phyloP scores from a whole-genome alignment of 2,888 invertebrate species.

The Lasioglossum villosulum region DNA sequence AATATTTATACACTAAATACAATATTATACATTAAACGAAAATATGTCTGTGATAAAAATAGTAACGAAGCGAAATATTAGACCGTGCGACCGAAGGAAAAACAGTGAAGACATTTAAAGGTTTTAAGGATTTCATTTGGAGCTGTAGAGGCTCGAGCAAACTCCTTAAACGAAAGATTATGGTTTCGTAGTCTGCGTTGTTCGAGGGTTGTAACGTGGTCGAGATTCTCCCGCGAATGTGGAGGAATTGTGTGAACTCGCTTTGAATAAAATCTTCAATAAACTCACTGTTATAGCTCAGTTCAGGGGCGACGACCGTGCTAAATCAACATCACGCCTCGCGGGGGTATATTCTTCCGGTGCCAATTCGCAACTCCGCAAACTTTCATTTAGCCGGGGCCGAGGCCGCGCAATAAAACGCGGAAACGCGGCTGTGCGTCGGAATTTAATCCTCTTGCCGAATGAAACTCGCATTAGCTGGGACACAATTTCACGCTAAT shows the following conservation, averaged over 20 bases:
- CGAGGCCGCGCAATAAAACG: slow-evolving; percentile 36
- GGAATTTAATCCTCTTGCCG: slow-evolving; percentile 56
- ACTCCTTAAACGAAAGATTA: not conserved
- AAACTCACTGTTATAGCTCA: not conserved
- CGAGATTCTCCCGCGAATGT: not conserved
- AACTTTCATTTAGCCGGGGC: slow-evolving; percentile 47
- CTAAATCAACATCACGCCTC: slow-evolving; percentile 22
- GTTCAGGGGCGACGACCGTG: not conserved
- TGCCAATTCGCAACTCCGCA: slow-evolving; percentile 48
- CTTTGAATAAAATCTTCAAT: slow-evolving; percentile 2
- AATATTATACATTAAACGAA: too few relatives aligned
- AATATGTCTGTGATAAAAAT: not conserved
- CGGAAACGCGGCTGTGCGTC: slow-evolving; percentile 29
- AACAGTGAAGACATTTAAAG: not conserved
- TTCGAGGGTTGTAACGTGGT: not conserved
- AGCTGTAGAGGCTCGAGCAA: not conserved
- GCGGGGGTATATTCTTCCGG: slow-evolving; percentile 15
- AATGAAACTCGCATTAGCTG: slow-evolving; percentile 57
- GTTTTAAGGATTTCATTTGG: not conserved
- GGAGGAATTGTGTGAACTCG: not conserved
- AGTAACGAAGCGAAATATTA: not conserved
- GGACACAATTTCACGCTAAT: slow-evolving; percentile 65
- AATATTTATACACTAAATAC: too few relatives aligned
- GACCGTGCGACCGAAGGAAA: not conserved
- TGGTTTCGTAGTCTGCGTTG: not conserved